Evolutionary conservation across 2,113 vertebrate genomes (phyloP).

Genomic region (Cyprinodon tularosa): DNA sequence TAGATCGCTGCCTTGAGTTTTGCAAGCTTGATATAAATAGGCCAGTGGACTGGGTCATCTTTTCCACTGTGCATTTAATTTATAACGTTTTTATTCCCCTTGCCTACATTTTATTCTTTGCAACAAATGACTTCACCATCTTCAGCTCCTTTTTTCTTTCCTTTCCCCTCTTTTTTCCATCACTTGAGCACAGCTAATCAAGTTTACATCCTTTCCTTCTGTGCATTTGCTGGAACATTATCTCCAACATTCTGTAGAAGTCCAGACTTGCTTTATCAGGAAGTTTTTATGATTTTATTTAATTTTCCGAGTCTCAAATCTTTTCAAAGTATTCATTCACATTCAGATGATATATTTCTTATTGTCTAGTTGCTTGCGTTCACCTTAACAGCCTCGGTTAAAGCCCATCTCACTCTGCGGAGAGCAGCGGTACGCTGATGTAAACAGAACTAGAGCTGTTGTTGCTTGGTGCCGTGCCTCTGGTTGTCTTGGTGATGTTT

Average conservation of each 20-base stretch:
- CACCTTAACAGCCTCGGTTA: background rate
- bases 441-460: conserved; percentile 32
- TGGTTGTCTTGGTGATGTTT: conserved; percentile 29
- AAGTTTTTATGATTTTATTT: background rate
- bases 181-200: conserved; percentile 1
- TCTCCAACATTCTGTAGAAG: background rate
- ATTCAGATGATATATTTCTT: conserved; percentile 6
- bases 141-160: conserved; percentile 21
- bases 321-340: background rate
- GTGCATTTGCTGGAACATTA: background rate
- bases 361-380: conserved; percentile 6
- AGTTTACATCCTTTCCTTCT: background rate
- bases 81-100: background rate
- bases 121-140: background rate
- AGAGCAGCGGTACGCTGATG: conserved; percentile 23
- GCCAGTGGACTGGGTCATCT: conserved; percentile 3
- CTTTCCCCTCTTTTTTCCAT: conserved; percentile 26
- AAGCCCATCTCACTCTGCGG: conserved; percentile 5
- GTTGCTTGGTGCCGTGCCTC: background rate
- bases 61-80: background rate
- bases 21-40: conserved; percentile 7
- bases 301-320: background rate
- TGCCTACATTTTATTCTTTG: conserved; percentile 3
- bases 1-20: conserved; percentile 22
- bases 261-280: background rate